Percentiles rank a stretch among this genome's conserved stretches.
Conservation (phyloP, 2,113 vertebrate species). For the Tor tambroides region DNA sequence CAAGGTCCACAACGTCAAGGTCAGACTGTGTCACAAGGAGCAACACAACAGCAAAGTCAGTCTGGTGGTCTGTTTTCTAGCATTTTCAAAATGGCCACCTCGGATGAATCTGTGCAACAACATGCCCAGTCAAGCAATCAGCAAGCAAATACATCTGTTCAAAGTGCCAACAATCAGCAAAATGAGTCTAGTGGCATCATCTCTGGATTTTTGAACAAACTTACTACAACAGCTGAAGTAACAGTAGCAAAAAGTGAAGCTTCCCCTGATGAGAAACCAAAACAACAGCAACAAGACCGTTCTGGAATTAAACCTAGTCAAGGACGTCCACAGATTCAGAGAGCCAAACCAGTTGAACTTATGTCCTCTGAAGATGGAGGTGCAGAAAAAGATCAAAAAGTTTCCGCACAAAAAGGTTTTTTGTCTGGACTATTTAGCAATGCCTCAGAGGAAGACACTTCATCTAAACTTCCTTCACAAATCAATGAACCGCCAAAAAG, state of each 20-base stretch:
- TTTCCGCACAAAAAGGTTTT: slow-evolving; percentile 70
- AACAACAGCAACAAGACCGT: slow-evolving; percentile 54
- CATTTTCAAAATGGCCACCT: slow-evolving; percentile 79
- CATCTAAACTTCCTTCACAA: slow-evolving; percentile 57
- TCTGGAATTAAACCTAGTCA: slow-evolving; percentile 51
- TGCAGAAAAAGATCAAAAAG: slow-evolving; percentile 65
- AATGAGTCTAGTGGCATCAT: slow-evolving; percentile 73
- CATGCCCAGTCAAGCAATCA: slow-evolving; percentile 48
- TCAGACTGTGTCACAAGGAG: slow-evolving; percentile 52
- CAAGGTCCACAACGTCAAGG: not conserved
- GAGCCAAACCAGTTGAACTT: slow-evolving; percentile 70
- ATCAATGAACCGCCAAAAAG: slow-evolving; percentile 64
- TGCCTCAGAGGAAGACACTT: slow-evolving; percentile 71
- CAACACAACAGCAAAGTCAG: slow-evolving; percentile 63
- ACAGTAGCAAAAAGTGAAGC: slow-evolving; percentile 43
- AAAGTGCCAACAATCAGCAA: slow-evolving; percentile 52
- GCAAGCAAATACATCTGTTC: slow-evolving; percentile 43
- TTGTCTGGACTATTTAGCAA: slow-evolving; percentile 78
- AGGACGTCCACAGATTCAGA: slow-evolving; percentile 68
- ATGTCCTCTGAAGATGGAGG: slow-evolving; percentile 60
- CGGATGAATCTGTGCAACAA: slow-evolving; percentile 67
- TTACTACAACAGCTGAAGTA: slow-evolving; percentile 63
- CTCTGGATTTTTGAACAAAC: slow-evolving; percentile 73
- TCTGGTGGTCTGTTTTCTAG: slow-evolving; percentile 71
- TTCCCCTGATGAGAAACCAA: slow-evolving; percentile 52